Conservation (phyloP, 1,140 invertebrate genomes). For the Oncopodura yosiiana region DNA sequence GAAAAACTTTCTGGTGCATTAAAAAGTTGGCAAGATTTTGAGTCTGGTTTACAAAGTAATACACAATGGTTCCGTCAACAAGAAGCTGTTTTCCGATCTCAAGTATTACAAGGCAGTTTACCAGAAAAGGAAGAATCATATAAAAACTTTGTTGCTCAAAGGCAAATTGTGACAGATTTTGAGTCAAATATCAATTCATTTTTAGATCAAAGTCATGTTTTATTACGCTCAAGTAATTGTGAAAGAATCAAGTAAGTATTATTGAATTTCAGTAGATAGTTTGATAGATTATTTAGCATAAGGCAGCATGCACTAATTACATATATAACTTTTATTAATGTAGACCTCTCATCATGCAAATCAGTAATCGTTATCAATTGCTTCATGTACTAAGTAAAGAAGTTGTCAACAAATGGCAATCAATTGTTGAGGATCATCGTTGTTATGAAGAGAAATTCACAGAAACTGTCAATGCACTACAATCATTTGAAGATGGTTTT, state of each 20-base stretch:
- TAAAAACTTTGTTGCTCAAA: constrained; percentile 58
- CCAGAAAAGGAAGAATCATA: constrained; percentile 68
- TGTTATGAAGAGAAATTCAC: constrained; percentile 65
- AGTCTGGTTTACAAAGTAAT: constrained; percentile 63
- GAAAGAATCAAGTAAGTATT: constrained; percentile 77
- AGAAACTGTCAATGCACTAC: constrained; percentile 66
- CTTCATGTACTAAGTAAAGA: constrained; percentile 75
- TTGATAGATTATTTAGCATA: no score
- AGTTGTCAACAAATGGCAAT: constrained; percentile 74
- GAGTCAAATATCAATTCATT: constrained; percentile 74
- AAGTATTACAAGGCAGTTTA: constrained; percentile 67
- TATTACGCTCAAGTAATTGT: constrained; percentile 71
- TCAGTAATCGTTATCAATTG: constrained; percentile 78
- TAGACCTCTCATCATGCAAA: constrained; percentile 75
- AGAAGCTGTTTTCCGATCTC: constrained; percentile 73
- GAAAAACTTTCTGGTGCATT: constrained; percentile 56
- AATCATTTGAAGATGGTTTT: constrained; percentile 63
- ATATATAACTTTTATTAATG: no score
- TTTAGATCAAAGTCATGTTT: constrained; percentile 74
- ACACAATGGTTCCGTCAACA: constrained; percentile 74
- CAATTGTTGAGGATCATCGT: constrained; percentile 72
- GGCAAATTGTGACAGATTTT: constrained; percentile 61
- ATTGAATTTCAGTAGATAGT: no score
- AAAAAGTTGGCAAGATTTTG: constrained; percentile 78
- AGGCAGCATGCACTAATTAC: no score